These are phyloP conservation scores for Pedionomus torquatus DNA, from an alignment of 2,113 vertebrate species.

Conservation along the genomic window DNA sequence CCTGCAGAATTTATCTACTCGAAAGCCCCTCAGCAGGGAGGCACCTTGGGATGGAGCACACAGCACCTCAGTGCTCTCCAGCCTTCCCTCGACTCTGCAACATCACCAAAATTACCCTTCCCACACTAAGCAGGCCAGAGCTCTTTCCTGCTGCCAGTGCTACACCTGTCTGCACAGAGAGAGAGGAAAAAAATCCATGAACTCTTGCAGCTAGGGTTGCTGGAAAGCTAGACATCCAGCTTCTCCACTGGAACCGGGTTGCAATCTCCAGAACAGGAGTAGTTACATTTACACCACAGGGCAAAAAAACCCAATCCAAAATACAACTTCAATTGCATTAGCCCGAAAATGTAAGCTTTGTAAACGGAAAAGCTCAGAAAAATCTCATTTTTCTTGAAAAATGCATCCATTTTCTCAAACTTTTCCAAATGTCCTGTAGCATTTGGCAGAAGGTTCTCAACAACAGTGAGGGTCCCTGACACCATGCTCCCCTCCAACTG, in stretches of 20 bases:
- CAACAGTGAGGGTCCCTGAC: neutral
- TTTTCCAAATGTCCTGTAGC: neutral
- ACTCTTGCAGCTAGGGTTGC: neutral
- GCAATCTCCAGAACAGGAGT: neutral
- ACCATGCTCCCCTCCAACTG: fast-evolving
- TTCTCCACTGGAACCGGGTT: neutral
- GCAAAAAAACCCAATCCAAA: neutral
- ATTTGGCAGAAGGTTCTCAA: fast-evolving
- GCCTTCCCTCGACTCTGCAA: neutral
- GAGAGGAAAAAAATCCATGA: fast-evolving
- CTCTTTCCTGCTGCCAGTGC: neutral
- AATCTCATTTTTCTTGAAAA: neutral
- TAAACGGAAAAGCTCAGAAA: neutral
- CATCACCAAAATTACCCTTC: neutral
- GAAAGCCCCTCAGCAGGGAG: neutral
- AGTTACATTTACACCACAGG: neutral
- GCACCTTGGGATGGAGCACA: neutral
- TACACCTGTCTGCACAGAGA: neutral
- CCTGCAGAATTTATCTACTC: neutral
- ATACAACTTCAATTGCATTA: neutral
- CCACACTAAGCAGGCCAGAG: neutral
- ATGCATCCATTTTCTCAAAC: neutral
- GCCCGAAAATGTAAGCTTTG: neutral
- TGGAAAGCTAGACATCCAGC: neutral
- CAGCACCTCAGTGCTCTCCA: neutral